Percentiles rank a stretch among this genome's conserved stretches.
phyloP scores from a whole-genome alignment of 2,113 vertebrate genomes.

The Aspidoscelis tigris region DNA sequence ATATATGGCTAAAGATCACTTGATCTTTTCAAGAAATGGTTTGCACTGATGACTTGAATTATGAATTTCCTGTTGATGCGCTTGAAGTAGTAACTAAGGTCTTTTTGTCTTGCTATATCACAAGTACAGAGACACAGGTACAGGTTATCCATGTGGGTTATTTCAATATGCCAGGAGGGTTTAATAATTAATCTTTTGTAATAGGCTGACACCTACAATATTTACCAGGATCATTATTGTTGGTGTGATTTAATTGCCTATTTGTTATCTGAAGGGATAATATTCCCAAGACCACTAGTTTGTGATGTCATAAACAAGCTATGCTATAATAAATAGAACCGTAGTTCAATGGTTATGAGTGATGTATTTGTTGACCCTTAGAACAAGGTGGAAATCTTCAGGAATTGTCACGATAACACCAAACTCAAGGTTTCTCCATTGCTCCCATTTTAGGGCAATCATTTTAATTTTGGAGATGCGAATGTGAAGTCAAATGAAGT shows the following conservation, averaged over 20 bases:
- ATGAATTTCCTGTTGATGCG: constrained; percentile 1
- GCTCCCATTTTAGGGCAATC: not conserved
- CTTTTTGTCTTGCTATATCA: constrained; percentile 3
- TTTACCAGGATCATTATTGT: not conserved
- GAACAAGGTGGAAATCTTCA: not conserved
- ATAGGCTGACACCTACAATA: constrained; percentile 3
- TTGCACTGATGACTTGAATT: constrained; percentile 11
- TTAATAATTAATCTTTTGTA: constrained; percentile 19
- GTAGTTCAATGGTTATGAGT: not conserved
- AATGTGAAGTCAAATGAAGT: not conserved
- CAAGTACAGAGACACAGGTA: not conserved
- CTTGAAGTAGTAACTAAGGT: constrained; percentile 1
- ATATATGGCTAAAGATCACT: constrained; percentile 3
- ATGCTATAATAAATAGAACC: not conserved
- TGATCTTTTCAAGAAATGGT: constrained; percentile 22
- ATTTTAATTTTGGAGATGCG: not conserved
- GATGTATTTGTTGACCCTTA: not conserved
- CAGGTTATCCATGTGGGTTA: constrained; percentile 11
- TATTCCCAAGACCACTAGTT: not conserved
- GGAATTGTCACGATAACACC: not conserved
- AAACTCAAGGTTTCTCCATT: not conserved
- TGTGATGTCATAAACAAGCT: not conserved
- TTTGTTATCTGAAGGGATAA: constrained; percentile 15
- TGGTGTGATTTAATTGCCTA: constrained; percentile 18
- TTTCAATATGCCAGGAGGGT: constrained; percentile 1